Evolutionary conservation across 2,888 invertebrate species (phyloP), one percentile per base, ranked within the genome.

Genomic region (Callyntrura sp.): DNA sequence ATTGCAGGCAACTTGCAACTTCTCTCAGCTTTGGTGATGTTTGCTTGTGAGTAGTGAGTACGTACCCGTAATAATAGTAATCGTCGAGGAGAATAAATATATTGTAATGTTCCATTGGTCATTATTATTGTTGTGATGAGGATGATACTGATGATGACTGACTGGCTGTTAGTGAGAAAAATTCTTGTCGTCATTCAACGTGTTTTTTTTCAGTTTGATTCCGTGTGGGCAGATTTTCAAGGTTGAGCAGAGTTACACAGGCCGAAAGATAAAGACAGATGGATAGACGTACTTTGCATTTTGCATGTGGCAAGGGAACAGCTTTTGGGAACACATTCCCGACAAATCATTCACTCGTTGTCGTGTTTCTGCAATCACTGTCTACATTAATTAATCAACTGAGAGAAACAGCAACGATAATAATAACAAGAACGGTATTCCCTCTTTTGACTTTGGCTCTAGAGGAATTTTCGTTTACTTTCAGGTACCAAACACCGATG

Each of bases 211-310:
- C n/a, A n/a, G 55, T 87, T 88, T 55, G 76, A 88, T 88, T 85
- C 89, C 84, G 89, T 88, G 88, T 89, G 89, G 89, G 89, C 89
- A 51, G 81, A 60, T 45, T 83, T 88, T 89, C 89, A 89, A 89
- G 89, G 89, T 68, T 89, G 76, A 78, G 28, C 28, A 25, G 70
- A 45, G 23, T 76, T 48, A 6, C 35, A 35, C 35, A 35, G n/a
- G n/a, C n/a, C 1, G 20, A 73, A 48, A 20, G 25, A 35, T 1
- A 17, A 0, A 17, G 70, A 45, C 23, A 14, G 28, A 62, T 43
- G 43, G 43, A 68, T 43, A 43, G 43, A 43, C 35, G n/a, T 68
- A 17, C 17, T 35, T 68, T 73, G 68, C 14, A 60, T 35, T 35
- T 35, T 35, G 35, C 57, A 60, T n/a, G 57, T 17, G 12, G 57